phyloP scores from a whole-genome alignment of 1,140 invertebrate genomes.

The Calephelis nemesis region DNA sequence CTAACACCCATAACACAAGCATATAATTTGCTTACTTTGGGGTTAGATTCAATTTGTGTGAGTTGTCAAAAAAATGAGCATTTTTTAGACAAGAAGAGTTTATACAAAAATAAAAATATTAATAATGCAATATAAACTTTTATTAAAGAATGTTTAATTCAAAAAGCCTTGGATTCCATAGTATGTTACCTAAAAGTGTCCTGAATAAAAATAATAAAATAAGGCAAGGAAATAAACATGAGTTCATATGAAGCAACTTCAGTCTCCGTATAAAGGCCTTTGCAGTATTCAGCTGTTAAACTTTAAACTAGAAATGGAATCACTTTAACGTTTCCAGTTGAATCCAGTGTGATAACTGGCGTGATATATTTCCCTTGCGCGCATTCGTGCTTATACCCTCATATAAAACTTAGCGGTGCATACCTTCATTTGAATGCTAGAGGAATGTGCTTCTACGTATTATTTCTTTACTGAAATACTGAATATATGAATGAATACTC shows the following conservation, averaged over 20 bases:
- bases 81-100: no score
- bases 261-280: neutral
- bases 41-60: no score
- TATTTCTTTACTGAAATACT: neutral
- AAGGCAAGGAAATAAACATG: neutral
- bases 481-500: no score
- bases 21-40: no score
- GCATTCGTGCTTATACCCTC: slow-evolving; percentile 6
- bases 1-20: no score
- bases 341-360: slow-evolving; percentile 6
- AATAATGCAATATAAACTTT: neutral
- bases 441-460: neutral
- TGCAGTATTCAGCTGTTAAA: slow-evolving; percentile 15
- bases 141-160: no score
- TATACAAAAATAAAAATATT: no score
- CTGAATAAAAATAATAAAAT: neutral
- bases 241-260: neutral
- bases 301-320: slow-evolving; percentile 13
- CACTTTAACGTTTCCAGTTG: slow-evolving; percentile 9
- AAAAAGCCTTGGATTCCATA: no score
- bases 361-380: slow-evolving; percentile 12
- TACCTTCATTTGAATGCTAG: slow-evolving; percentile 4
- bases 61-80: no score
- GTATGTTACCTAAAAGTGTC: neutral
- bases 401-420: slow-evolving; percentile 8